Conservation (phyloP, 2,113 vertebrate species). For the Microcebus griseorufus region DNA sequence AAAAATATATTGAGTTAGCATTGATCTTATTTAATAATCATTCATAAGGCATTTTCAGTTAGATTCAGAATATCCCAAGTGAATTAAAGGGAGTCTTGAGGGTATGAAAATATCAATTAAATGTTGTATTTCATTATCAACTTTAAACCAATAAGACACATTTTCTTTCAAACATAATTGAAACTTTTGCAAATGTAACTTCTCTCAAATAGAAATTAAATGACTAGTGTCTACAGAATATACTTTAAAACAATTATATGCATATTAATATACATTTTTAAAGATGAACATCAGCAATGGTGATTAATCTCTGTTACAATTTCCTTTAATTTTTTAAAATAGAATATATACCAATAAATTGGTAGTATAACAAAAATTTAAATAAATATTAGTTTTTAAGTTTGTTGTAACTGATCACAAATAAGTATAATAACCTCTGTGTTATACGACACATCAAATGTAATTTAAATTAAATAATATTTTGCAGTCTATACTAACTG, state of each 20-base stretch:
- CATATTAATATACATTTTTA: background rate
- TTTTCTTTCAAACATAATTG: background rate
- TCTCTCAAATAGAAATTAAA: background rate
- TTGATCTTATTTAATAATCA: background rate
- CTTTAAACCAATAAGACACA: background rate
- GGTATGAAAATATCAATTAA: background rate
- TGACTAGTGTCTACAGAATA: background rate
- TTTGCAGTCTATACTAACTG: background rate
- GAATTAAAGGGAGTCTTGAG: background rate
- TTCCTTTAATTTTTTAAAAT: background rate
- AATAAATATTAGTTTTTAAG: background rate
- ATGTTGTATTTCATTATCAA: background rate
- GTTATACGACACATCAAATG: background rate
- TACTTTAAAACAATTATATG: background rate
- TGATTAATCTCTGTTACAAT: background rate
- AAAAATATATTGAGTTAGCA: background rate
- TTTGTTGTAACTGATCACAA: background rate
- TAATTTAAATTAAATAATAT: background rate
- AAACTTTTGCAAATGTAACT: background rate
- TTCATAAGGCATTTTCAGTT: background rate
- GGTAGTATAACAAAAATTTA: background rate
- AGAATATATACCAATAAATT: background rate
- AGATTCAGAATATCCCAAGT: background rate
- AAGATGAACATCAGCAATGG: background rate
- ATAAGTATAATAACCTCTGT: background rate